Evolutionary conservation across 2,113 vertebrate genomes (phyloP).

Genomic region (Sardina pilchardus): DNA sequence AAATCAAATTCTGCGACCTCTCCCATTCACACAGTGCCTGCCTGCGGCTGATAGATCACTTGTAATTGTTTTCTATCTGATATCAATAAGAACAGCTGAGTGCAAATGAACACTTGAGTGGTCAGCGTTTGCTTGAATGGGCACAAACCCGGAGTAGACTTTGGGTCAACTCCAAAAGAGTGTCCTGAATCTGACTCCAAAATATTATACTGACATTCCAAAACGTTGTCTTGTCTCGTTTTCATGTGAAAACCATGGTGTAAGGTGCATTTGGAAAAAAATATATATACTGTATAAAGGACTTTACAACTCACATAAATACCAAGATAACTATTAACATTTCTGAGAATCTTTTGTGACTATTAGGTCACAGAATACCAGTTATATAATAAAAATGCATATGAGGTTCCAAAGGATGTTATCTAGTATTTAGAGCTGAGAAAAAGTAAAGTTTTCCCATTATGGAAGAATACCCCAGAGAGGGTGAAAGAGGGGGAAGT

Average conservation of each 20-base stretch:
- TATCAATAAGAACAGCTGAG: constrained; percentile 36
- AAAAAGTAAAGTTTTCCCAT: background rate
- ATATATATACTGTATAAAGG: background rate
- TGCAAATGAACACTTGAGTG: constrained; percentile 32
- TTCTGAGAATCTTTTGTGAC: background rate
- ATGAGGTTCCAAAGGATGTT: background rate
- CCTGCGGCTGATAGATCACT: background rate
- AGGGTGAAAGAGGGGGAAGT: constrained; percentile 13
- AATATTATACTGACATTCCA: background rate
- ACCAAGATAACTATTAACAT: background rate
- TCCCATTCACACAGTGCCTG: background rate
- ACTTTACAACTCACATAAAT: background rate
- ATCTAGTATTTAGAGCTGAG: background rate
- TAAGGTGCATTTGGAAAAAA: background rate
- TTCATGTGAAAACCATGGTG: too few relatives aligned
- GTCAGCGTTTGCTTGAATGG: background rate
- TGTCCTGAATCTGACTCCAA: background rate
- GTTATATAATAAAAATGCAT: background rate
- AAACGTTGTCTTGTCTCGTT: background rate
- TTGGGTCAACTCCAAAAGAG: background rate
- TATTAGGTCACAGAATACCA: background rate
- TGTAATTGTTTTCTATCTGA: constrained; percentile 1
- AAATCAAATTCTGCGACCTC: background rate
- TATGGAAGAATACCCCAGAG: background rate
- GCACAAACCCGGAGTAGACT: background rate